phyloP scores from a whole-genome alignment of 2,797 vertebrate species.

The Bufotes viridis region DNA sequence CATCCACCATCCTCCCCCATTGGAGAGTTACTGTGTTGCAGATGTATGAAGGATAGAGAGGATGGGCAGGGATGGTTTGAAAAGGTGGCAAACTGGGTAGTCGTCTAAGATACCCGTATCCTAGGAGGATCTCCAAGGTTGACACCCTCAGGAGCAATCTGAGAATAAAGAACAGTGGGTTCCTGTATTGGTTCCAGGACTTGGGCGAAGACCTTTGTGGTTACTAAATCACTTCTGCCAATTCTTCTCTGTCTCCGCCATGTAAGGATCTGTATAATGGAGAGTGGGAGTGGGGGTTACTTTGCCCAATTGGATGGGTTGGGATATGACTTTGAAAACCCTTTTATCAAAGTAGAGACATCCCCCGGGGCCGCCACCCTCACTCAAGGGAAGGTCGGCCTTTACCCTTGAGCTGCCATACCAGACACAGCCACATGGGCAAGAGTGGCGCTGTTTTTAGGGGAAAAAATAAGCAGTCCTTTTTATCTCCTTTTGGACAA shows the following conservation, averaged over 20 bases:
- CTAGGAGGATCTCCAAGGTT: background rate
- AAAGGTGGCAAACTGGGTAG: background rate
- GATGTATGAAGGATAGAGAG: background rate
- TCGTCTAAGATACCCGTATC: background rate
- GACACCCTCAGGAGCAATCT: background rate
- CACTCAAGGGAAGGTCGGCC: too few relatives aligned
- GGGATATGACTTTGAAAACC: too few relatives aligned
- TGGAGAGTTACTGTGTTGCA: background rate
- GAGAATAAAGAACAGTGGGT: background rate
- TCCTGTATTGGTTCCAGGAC: background rate
- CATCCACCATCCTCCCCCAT: background rate
- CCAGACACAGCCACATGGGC: too few relatives aligned
- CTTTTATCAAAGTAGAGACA: too few relatives aligned
- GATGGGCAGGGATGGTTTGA: background rate
- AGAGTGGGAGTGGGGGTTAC: background rate
- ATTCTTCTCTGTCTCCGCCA: background rate
- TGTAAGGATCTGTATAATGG: background rate
- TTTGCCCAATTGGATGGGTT: background rate
- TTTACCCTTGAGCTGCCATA: too few relatives aligned
- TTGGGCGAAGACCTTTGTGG: background rate
- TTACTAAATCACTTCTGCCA: background rate
- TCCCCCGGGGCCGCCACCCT: too few relatives aligned
- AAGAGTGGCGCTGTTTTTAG: too few relatives aligned
- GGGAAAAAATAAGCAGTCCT: too few relatives aligned
- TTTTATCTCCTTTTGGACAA: background rate